Evolutionary conservation across 1,140 invertebrate genomes (phyloP).

Genomic region (Antheraea mylitta): DNA sequence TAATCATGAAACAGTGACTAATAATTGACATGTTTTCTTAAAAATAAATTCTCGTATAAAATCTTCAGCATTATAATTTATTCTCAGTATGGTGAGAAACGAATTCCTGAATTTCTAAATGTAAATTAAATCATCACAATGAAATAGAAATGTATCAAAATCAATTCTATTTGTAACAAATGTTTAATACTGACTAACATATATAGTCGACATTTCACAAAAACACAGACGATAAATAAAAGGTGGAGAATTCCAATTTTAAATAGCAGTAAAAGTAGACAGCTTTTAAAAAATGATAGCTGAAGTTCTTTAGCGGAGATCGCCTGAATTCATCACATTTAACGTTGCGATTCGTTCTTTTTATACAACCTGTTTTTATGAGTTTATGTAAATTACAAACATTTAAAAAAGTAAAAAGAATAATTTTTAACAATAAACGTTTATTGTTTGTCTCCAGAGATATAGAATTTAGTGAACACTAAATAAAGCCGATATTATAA

Average conservation of each 20-base stretch:
- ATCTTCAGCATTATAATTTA: too few species aligned
- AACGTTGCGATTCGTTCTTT: background rate
- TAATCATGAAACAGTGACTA: too few species aligned
- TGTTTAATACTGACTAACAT: background rate
- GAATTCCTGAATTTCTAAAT: too few species aligned
- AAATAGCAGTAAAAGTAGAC: background rate
- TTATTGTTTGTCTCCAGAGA: background rate
- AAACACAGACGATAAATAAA: background rate
- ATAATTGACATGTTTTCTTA: too few species aligned
- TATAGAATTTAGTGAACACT: background rate
- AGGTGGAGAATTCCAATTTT: background rate
- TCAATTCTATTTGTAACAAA: background rate
- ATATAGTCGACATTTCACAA: background rate
- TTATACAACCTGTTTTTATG: background rate
- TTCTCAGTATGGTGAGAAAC: too few species aligned
- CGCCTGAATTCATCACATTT: background rate
- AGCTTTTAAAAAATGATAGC: background rate
- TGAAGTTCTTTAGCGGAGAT: background rate
- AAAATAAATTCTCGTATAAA: too few species aligned
- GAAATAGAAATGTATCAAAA: too few species aligned
- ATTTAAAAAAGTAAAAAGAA: background rate
- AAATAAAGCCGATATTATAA: too few species aligned
- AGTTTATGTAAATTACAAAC: background rate
- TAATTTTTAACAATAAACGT: background rate
- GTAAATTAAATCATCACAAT: too few species aligned